Conservation (phyloP, 2,113 vertebrate species). For the Panthera leo region DNA sequence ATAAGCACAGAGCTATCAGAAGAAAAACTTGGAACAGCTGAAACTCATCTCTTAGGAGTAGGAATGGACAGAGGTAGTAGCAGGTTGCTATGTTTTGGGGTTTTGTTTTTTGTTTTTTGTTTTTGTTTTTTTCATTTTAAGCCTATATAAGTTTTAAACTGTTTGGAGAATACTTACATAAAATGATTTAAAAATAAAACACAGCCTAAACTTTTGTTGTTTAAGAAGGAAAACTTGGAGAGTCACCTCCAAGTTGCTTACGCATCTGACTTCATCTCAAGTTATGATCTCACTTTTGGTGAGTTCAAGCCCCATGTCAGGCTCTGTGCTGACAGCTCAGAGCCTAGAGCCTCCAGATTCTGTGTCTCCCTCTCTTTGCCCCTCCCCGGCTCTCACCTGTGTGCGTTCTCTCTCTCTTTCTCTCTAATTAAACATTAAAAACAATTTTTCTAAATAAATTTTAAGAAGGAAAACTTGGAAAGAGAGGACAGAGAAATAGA, state of each 20-base stretch:
- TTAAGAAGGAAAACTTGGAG: background rate
- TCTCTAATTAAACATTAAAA: no score
- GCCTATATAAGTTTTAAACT: background rate
- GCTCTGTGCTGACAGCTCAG: no score
- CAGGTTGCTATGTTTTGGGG: background rate
- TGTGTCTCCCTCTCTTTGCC: no score
- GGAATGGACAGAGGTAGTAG: background rate
- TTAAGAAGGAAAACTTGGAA: background rate
- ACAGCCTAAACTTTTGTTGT: background rate
- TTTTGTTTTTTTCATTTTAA: background rate
- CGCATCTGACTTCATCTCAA: no score
- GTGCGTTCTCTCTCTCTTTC: no score
- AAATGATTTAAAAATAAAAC: background rate
- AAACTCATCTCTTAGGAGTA: background rate
- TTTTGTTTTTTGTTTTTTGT: no score
- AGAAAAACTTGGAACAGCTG: background rate
- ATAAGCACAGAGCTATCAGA: background rate
- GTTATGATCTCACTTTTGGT: no score
- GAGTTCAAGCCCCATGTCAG: no score
- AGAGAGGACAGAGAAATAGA: background rate
- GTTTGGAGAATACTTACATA: background rate
- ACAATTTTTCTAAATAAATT: background rate
- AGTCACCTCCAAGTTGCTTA: no score
- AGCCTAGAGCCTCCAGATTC: no score
- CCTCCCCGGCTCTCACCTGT: no score